Percentiles rank a stretch among this genome's conserved stretches.
These are phyloP conservation scores for Globia sparganii DNA, from an alignment of 2,888 invertebrate species.

Conservation along the genomic window DNA sequence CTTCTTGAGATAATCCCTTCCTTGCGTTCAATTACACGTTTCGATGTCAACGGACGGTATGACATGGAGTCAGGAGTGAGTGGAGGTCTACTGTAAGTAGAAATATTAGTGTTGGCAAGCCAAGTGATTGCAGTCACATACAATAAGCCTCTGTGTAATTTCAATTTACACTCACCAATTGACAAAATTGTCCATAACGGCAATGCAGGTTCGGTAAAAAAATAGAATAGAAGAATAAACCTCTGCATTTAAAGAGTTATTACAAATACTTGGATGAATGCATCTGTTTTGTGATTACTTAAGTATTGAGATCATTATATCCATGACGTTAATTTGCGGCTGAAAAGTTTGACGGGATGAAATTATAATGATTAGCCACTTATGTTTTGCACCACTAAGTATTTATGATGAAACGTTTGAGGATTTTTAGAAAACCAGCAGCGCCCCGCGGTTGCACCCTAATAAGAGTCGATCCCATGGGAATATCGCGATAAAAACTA, in stretches of 20 bases:
- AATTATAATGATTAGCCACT: background rate
- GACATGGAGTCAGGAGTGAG: constrained; percentile 8
- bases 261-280: no score
- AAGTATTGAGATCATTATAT: background rate
- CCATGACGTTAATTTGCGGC: background rate
- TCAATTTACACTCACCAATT: background rate
- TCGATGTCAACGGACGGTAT: constrained; percentile 51
- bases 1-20: constrained; percentile 64
- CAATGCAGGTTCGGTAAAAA: background rate
- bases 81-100: background rate
- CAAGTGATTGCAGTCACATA: background rate
- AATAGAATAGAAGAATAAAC: background rate
- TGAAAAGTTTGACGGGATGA: background rate
- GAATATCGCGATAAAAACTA: no score
- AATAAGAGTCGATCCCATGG: no score
- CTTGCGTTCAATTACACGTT: constrained; percentile 70
- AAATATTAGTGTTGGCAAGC: background rate
- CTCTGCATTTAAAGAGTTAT: background rate
- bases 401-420: background rate
- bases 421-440: background rate
- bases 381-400: background rate
- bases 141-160: background rate
- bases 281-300: background rate
- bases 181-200: background rate
- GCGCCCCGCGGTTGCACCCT: no score